Base-by-base conservation (phyloP, 1,140 invertebrate species). In the Paracyclopina nana region DNA sequence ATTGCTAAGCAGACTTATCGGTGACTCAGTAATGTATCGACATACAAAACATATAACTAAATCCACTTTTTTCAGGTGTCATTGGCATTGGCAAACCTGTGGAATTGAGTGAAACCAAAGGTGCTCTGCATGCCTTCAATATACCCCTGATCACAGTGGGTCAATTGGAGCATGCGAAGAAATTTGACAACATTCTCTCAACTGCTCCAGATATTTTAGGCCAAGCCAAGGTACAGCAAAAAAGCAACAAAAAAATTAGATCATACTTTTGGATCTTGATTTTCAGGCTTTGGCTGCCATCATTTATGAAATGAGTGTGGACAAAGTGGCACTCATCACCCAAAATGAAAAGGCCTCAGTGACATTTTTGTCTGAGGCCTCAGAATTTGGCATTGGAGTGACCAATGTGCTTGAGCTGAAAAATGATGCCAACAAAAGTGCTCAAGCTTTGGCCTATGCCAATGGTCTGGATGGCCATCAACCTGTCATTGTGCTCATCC, bases 201-300 rank as follows among this genome's bases (percentile, higher is more conserved):
- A 52, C 50, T 24, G 50, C 41, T 20, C 50, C 50, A 44, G 50
- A 52, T 45, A 5, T 27, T 16, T 8, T 14, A 6, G 46, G 46
- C 8, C 46, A 49, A 49, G 14, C 46, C 16, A 49, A 42, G 40
- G n/a, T n/a, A n/a, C n/a, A n/a, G n/a, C n/a, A n/a, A n/a, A n/a
- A n/a, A n/a, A n/a, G n/a, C n/a, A n/a, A n/a, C n/a, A n/a, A n/a
- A n/a, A n/a, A n/a, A n/a, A n/a, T n/a, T n/a, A n/a, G n/a, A n/a
- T n/a, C n/a, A n/a, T n/a, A n/a, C n/a, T n/a, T n/a, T n/a, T n/a
- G n/a, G n/a, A n/a, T n/a, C n/a, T 20, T 20, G 34, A 38, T 38
- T 38, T 38, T 20, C 9, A 38, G 34, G 45, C 45, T 22, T 16
- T 48, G 20, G 28, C 28, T 28, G 27, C 22, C 4, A 5, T 48